Evolutionary conservation across 1,140 invertebrate genomes (phyloP).

Genomic region (Drosophila sucinea): DNA sequence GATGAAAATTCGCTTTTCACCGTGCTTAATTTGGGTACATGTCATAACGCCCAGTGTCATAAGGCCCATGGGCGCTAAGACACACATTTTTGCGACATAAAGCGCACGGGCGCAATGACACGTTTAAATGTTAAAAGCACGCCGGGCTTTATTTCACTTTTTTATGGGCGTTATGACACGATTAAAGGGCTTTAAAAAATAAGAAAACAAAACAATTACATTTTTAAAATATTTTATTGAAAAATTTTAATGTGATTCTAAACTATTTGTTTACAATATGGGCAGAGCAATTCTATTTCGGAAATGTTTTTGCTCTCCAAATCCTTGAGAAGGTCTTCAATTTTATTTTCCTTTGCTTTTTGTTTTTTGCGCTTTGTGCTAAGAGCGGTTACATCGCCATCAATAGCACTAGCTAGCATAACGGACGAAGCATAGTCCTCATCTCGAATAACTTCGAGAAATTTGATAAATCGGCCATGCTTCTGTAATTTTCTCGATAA

Average conservation of each 20-base stretch:
- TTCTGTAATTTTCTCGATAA: constrained; percentile 1
- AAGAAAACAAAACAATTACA: background rate
- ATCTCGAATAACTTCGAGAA: constrained; percentile 13
- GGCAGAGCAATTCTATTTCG: constrained; percentile 1
- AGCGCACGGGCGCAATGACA: too few species aligned
- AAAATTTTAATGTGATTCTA: constrained; percentile 8
- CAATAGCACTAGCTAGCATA: constrained; percentile 14
- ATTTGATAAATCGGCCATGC: too few species aligned
- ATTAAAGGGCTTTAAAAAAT: constrained; percentile 1
- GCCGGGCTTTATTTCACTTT: too few species aligned
- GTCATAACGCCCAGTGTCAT: too few species aligned
- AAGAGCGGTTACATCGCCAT: constrained; percentile 15
- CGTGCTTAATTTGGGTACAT: too few species aligned
- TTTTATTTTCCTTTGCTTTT: constrained; percentile 12
- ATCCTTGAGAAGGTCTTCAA: constrained; percentile 3
- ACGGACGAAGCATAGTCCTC: constrained; percentile 21
- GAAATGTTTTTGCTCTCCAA: constrained; percentile 3
- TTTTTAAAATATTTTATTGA: constrained; percentile 1
- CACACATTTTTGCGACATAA: too few species aligned
- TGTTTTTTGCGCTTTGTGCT: constrained; percentile 10
- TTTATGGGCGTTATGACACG: too few species aligned
- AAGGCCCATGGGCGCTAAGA: too few species aligned
- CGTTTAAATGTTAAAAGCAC: too few species aligned
- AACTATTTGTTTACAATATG: constrained; percentile 9
- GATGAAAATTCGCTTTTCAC: too few species aligned